Evolutionary conservation across 2,797 vertebrate genomes (phyloP).

Genomic region (Smutsia temminckii): DNA sequence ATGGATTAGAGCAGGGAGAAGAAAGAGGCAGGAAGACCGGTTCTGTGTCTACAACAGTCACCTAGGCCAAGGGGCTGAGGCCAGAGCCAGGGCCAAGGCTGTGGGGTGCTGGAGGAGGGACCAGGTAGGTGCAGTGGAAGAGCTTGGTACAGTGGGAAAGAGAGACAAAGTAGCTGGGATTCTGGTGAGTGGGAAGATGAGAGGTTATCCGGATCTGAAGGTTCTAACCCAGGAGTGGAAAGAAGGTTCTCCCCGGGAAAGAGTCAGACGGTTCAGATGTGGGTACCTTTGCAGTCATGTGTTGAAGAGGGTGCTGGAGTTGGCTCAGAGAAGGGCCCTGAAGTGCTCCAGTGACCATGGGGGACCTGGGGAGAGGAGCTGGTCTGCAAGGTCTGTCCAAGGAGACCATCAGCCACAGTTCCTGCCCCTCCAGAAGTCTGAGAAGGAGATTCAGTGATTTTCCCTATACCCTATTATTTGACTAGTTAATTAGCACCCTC

Average conservation of each 20-base stretch:
- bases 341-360: neutral
- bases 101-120: neutral
- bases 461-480: conserved; percentile 38
- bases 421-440: neutral
- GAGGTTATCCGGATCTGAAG: neutral
- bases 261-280: neutral
- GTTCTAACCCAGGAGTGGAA: neutral
- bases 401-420: accelerated
- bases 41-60: neutral
- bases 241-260: neutral
- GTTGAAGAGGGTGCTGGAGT: neutral
- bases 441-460: neutral
- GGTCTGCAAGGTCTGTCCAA: neutral
- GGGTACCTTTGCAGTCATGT: neutral
- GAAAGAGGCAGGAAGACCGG: conserved; percentile 35
- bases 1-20: neutral
- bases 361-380: neutral
- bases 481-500: conserved; percentile 56
- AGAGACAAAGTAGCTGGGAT: neutral
- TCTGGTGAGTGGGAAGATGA: neutral
- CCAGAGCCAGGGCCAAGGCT: neutral
- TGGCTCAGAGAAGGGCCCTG: neutral
- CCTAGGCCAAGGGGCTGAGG: conserved; percentile 22
- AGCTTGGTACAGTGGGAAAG: neutral
- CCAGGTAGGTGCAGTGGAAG: neutral